A percentile compares a stretch with the other conserved stretches of the same genome.
phyloP scores from a whole-genome alignment of 2,888 invertebrate genomes.

The Anagyrus pseudococci region DNA sequence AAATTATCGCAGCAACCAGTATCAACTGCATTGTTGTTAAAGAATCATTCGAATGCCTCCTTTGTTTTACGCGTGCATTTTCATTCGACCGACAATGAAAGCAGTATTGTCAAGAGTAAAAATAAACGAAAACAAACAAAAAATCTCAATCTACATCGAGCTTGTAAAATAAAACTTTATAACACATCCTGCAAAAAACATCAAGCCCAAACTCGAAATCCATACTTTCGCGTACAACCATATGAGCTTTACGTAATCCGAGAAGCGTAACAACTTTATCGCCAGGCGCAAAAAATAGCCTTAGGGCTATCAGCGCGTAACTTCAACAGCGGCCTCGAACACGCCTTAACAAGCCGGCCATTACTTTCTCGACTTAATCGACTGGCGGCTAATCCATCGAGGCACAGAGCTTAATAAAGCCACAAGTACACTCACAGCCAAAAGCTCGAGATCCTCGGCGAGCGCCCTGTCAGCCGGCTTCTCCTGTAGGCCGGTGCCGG shows the following conservation, averaged over 20 bases:
- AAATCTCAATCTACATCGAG: neutral
- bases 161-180: no score
- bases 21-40: neutral
- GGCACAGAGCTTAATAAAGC: no score
- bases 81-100: neutral
- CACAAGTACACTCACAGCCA: constrained; percentile 20
- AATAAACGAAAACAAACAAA: constrained; percentile 52
- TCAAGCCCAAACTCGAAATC: neutral
- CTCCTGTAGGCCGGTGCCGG: constrained; percentile 16
- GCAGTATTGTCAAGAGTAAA: constrained; percentile 58
- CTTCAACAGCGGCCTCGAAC: no score
- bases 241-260: no score
- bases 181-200: neutral
- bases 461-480: constrained; percentile 17
- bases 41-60: constrained; percentile 68
- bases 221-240: no score
- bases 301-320: no score
- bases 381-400: no score
- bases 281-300: no score
- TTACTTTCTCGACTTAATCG: no score
- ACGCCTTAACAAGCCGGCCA: no score
- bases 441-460: constrained; percentile 33
- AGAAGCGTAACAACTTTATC: no score
- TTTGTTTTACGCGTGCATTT: no score
- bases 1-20: neutral